Evolutionary conservation across 2,113 vertebrate genomes (phyloP).

Genomic region (Pithys albifrons): DNA sequence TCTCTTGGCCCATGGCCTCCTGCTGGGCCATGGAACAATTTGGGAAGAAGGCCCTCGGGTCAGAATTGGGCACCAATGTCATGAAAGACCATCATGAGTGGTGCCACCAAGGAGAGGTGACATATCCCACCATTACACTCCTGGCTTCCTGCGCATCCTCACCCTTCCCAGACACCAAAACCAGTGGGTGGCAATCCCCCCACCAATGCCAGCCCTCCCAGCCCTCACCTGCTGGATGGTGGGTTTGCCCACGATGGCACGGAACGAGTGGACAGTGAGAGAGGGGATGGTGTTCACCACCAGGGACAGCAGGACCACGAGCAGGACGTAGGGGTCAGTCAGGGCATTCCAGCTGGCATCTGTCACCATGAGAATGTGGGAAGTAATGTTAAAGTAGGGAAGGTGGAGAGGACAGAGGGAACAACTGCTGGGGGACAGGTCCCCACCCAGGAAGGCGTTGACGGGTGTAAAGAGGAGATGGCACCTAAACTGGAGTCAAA

Average conservation of each 20-base stretch:
- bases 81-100: not conserved
- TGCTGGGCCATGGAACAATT: not conserved
- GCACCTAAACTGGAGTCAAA: not conserved
- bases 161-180: fast-evolving
- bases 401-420: not conserved
- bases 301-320: conserved; percentile 81
- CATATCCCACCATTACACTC: not conserved
- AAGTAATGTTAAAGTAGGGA: no score
- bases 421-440: fast-evolving
- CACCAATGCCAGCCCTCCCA: fast-evolving
- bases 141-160: not conserved
- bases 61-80: not conserved
- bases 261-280: conserved; percentile 59
- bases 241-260: not conserved
- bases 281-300: conserved; percentile 79
- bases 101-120: not conserved
- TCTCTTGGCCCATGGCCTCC: not conserved
- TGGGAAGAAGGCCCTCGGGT: not conserved
- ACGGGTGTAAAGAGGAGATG: not conserved
- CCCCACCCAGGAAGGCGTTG: no score
- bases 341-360: conserved; percentile 77
- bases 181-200: not conserved
- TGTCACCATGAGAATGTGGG: conserved; percentile 26
- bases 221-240: conserved; percentile 73
- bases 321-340: conserved; percentile 73